Evolutionary conservation across 2,888 invertebrate genomes (phyloP), one percentile per base, ranked within the genome.

Genomic region (Brachynemurus nebulosus): DNA sequence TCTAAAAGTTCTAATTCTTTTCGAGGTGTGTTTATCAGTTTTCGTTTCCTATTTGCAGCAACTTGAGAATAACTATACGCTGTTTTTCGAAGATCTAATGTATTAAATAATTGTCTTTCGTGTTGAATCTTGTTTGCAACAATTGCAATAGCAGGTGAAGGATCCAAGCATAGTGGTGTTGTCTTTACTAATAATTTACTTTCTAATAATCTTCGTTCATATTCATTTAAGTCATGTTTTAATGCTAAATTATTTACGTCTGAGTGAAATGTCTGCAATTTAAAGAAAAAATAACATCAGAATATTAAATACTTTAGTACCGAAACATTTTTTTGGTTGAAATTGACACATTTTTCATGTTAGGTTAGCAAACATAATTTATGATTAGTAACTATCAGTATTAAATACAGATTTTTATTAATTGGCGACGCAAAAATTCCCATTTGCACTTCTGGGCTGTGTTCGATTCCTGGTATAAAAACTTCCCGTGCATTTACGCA

Each of bases 141-240:
- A 40, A 84, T 65, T 20, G 85, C 82, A 34, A 90, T 80, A 19
- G 81, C 75, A 2, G 88, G 88, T 56, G 85, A 80, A 3, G 93
- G 90, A 65, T 92, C 91, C 42, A 95, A 71, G 62, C 91, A 93
- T 25, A 95, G 67, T 4, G 86, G 86, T 49, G 86, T 80, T 4
- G 89, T 86, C 11, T 86, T 86, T 56, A 88, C 74, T 30, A 93
- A 76, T 47, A 95, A 63, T 53, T 88, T 84, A 49, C 89, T 86
- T 63, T 95, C 95, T 45, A 90, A 65, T 40, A 77, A 71, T 45
- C 82, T 71, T 47, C 80, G 72, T 57, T 89, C 89, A 51, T 88
- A 85, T 18, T 75, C 74, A 20, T 76, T 78, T 80, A 84, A 84
- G 40, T 65, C 64, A 11, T 59, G 57, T 40, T 64, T 60, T 19